phyloP scores from a whole-genome alignment of 37 sponge, comb jelly and placozoan genomes.

The Amphimedon queenslandica region DNA sequence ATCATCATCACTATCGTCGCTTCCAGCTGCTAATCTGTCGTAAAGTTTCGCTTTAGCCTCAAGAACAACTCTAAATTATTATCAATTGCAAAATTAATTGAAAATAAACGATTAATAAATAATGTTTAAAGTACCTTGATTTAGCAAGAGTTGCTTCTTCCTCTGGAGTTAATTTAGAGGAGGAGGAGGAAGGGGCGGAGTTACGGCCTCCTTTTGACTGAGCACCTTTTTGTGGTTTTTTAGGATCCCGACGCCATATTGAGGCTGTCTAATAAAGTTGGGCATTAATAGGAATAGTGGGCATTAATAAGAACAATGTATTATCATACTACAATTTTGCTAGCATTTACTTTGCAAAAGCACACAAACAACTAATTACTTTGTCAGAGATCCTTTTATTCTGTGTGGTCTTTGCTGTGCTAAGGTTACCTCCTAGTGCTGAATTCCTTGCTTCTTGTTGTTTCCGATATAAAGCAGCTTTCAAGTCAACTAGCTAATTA shows the following conservation, averaged over 20 bases:
- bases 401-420: too few relatives aligned
- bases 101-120: neutral
- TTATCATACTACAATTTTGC: neutral
- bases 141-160: constrained; percentile 43
- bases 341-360: too few relatives aligned
- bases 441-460: constrained; percentile 49
- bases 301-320: neutral
- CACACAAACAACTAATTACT: constrained; percentile 19
- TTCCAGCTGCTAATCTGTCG: constrained; percentile 30
- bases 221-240: neutral
- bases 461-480: constrained; percentile 69
- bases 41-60: constrained; percentile 72
- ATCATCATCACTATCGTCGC: constrained; percentile 8
- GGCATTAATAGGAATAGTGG: neutral
- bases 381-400: constrained; percentile 64
- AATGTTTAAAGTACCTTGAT: constrained; percentile 21
- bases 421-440: too few relatives aligned
- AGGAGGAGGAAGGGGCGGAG: neutral
- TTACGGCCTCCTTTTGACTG: neutral
- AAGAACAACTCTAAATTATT: constrained; percentile 58
- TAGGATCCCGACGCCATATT: constrained; percentile 35
- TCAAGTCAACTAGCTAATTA: constrained; percentile 72
- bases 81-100: neutral
- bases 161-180: constrained; percentile 2
- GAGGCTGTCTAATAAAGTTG: constrained; percentile 49